These are phyloP conservation scores for Spondyliosoma cantharus DNA, from an alignment of 2,797 vertebrate species.

Conservation along the genomic window DNA sequence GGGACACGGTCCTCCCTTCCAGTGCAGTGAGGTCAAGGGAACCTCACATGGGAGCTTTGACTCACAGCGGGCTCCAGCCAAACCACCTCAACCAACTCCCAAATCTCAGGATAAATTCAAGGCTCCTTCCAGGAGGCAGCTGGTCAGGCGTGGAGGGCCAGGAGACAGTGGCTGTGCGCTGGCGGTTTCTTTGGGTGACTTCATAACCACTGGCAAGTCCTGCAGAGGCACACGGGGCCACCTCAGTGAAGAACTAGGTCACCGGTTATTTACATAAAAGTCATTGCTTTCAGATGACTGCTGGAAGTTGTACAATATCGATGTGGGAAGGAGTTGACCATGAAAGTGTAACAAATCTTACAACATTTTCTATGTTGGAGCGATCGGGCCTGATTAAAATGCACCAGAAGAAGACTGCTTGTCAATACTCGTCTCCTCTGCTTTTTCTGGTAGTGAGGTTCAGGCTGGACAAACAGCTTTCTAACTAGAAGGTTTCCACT, in stretches of 20 bases:
- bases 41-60: constrained; percentile 27
- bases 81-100: constrained; percentile 27
- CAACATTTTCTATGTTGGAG: background rate
- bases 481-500: constrained; percentile 15
- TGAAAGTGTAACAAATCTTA: constrained; percentile 18
- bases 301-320: background rate
- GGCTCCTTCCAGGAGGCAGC: constrained; percentile 30
- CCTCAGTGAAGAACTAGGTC: background rate
- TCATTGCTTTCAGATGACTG: constrained; percentile 3
- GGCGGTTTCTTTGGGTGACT: constrained; percentile 27
- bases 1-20: constrained; percentile 1
- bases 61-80: constrained; percentile 26
- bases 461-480: constrained; percentile 4
- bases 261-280: background rate
- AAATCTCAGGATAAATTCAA: constrained; percentile 26
- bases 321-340: background rate
- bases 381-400: constrained; percentile 2
- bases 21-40: constrained; percentile 14
- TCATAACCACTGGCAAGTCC: constrained; percentile 35
- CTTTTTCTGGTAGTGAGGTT: constrained; percentile 8
- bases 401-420: background rate
- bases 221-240: constrained; percentile 2
- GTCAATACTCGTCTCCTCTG: background rate
- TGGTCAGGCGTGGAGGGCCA: constrained; percentile 26
- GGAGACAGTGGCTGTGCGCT: constrained; percentile 22